A percentile compares a stretch with the other conserved stretches of the same genome.
These are phyloP conservation scores for Brachyistius frenatus DNA, from an alignment of 2,113 vertebrate genomes.

Conservation along the genomic window DNA sequence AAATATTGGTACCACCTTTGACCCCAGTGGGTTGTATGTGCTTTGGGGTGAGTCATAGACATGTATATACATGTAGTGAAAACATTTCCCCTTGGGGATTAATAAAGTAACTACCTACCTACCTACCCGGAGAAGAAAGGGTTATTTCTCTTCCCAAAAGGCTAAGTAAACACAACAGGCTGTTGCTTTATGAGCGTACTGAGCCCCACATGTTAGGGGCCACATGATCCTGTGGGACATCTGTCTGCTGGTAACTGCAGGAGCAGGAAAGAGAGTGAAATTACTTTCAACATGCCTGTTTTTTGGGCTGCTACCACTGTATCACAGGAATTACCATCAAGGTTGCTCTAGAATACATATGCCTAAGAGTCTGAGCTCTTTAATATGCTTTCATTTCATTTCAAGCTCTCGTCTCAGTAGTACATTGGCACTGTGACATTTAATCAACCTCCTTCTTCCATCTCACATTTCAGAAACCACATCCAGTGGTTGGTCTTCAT, in stretches of 20 bases:
- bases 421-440: conserved; percentile 1
- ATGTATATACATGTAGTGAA: not conserved
- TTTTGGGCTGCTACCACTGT: conserved; percentile 23
- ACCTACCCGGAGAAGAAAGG: not conserved
- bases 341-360: not conserved
- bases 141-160: conserved; percentile 29
- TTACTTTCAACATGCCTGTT: conserved; percentile 33
- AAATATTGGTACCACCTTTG: conserved; percentile 34
- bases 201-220: conserved; percentile 34
- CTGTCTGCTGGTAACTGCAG: conserved; percentile 49
- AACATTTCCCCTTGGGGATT: too few relatives aligned
- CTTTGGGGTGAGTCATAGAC: conserved; percentile 35
- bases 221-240: conserved; percentile 49
- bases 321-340: conserved; percentile 20
- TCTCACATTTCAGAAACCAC: conserved; percentile 35
- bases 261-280: conserved; percentile 40
- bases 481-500: conserved; percentile 15
- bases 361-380: not conserved
- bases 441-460: not conserved
- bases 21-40: conserved; percentile 39
- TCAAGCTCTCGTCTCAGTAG: not conserved
- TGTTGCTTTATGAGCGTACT: conserved; percentile 58
- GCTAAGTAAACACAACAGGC: conserved; percentile 53
- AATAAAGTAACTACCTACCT: too few relatives aligned
- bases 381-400: not conserved